These are phyloP conservation scores for Apomyelois bistriatella DNA, from an alignment of 2,888 invertebrate genomes.

Conservation along the genomic window DNA sequence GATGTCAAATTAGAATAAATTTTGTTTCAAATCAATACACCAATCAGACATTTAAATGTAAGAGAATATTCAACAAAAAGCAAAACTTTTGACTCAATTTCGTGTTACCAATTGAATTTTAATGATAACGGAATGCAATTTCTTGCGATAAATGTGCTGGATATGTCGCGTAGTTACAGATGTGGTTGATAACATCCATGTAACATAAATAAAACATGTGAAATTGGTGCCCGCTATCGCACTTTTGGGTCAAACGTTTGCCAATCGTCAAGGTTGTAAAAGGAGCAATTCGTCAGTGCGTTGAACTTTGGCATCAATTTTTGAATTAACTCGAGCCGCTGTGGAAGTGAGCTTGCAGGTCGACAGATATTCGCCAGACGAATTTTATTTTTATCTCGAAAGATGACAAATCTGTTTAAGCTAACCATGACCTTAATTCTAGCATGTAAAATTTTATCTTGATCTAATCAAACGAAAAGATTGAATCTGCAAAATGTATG, in stretches of 20 bases:
- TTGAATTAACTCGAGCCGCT: neutral
- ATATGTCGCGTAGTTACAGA: conserved; percentile 41
- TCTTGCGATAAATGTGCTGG: conserved; percentile 46
- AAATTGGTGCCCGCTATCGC: conserved; percentile 37
- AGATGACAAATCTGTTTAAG: neutral
- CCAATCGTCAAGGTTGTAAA: conserved; percentile 24
- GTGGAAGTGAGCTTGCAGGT: neutral
- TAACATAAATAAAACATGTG: conserved; percentile 13
- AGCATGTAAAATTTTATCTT: neutral
- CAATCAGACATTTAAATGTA: conserved; percentile 53
- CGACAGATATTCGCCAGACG: neutral
- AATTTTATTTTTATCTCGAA: conserved; percentile 3
- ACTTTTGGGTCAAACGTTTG: conserved; percentile 16
- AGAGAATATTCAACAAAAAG: conserved; percentile 35
- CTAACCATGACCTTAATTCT: neutral
- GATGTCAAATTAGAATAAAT: conserved; percentile 78
- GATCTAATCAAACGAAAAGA: neutral
- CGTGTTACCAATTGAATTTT: conserved; percentile 58
- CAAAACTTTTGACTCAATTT: conserved; percentile 64
- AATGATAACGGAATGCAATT: conserved; percentile 41
- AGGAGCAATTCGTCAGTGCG: conserved; percentile 12
- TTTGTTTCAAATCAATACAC: conserved; percentile 71
- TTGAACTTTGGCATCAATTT: conserved; percentile 32
- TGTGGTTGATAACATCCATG: conserved; percentile 58
- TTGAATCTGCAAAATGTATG: no score